Evolutionary conservation across 2,888 invertebrate genomes (phyloP), one percentile per base, ranked within the genome.

Genomic region (Phasia obesa): DNA sequence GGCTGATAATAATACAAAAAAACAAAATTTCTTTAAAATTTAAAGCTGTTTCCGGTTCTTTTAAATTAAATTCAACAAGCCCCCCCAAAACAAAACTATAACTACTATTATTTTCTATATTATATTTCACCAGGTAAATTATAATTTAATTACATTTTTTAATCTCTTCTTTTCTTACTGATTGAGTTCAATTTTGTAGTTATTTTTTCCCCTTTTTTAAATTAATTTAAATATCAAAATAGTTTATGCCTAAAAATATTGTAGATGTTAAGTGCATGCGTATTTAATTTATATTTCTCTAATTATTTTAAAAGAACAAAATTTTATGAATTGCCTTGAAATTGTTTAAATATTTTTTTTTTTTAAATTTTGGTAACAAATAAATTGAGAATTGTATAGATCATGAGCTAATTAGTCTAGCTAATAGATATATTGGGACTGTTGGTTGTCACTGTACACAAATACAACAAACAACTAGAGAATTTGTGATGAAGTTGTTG

Each of bases 1-100:
- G 83, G 83, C 79, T 62, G 51, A 27, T 25, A 17, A 27, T n/a
- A 35, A 13, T 11, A 2, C 7, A 53, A 42, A 23, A 31, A 31
- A 27, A 59, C 78, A 70, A 83, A 83, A 79, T 83, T 76, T 82
- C 17, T 74, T 75, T 49, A 35, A 70, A 75, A 75, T 67, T 65
- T 19, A 25, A 44, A 35, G 49, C 57, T 62, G 79, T 83, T 83
- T 83, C 83, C 83, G 83, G 83, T 83, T 83, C 83, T 83, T 83
- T 83, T 79, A 11, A 27, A 65, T 70, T 21, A 15, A 35, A 38
- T 49, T 31, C 38, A 31, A 1, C 69, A 21, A 31, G 13, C 9
- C 13, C 5, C 59, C 62, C 47, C n/a, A n/a, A 59, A 70, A 47
- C 65, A 62, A 51, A 75, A 53, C 23, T 53, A 62, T 42, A 51